These are phyloP conservation scores for Hyles vespertilio DNA, from an alignment of 1,140 invertebrate species.

Conservation along the genomic window DNA sequence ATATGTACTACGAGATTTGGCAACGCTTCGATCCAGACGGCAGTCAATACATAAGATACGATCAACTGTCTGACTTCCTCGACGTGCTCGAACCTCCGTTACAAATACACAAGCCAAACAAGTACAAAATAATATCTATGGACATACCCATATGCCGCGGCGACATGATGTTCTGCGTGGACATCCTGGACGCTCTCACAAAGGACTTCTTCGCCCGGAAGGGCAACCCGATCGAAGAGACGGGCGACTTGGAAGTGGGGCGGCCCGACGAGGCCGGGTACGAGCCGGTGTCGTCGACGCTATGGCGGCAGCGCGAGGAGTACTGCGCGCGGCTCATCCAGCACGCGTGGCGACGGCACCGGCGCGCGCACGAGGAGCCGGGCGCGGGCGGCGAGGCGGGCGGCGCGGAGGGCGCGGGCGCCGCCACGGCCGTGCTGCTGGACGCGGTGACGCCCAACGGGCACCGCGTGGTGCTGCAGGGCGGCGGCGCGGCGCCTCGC, in stretches of 20 bases:
- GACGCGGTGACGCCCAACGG: slow-evolving; percentile 90
- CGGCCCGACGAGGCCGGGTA: slow-evolving; percentile 91
- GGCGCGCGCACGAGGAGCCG: slow-evolving; percentile 79
- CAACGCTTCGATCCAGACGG: slow-evolving; percentile 98
- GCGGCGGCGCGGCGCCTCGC: slow-evolving; percentile 80
- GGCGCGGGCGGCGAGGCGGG: slow-evolving; percentile 79
- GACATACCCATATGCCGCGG: slow-evolving; percentile 98
- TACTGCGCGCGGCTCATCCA: slow-evolving; percentile 97
- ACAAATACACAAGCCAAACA: slow-evolving; percentile 98
- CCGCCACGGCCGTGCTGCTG: slow-evolving; percentile 88
- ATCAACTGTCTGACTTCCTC: slow-evolving; percentile 95
- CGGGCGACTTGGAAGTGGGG: slow-evolving; percentile 89
- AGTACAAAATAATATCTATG: slow-evolving; percentile 99
- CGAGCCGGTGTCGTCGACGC: slow-evolving; percentile 93
- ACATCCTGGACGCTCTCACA: slow-evolving; percentile 96
- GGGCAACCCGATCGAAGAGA: slow-evolving; percentile 92
- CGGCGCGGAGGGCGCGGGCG: slow-evolving; percentile 71
- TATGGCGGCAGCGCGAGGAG: slow-evolving; percentile 96
- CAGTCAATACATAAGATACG: slow-evolving; percentile 96
- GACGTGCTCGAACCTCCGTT: slow-evolving; percentile 95
- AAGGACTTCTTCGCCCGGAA: slow-evolving; percentile 98
- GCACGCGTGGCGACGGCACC: slow-evolving; percentile 93
- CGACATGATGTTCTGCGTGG: slow-evolving; percentile 97
- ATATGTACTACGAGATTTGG: slow-evolving; percentile 99
- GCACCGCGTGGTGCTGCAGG: slow-evolving; percentile 92